Evolutionary conservation across 92 coral and sea anemone genomes (phyloP), one percentile per base, ranked within the genome.

Genomic region (Siderastrea radians): DNA sequence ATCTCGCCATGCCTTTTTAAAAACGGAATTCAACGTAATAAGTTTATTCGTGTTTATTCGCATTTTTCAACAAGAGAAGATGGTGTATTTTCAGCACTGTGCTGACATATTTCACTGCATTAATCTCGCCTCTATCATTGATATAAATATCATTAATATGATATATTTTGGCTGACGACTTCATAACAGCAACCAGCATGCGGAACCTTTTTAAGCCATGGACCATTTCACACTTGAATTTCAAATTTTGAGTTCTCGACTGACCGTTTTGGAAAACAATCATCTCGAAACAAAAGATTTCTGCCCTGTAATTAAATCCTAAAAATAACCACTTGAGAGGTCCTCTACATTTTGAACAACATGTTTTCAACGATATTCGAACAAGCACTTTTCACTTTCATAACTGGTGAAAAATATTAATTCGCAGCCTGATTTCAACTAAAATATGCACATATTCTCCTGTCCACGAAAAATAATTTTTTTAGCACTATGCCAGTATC

Each of bases 291-390:
- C 3, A 12, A 14, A 12, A 16, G 4, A 61, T 45, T 69, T 69
- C 69, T n/a, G 17, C 11, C 53, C 46, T 12, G 38, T 26, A 26
- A 26, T 58, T 19, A 57, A n/a, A 44, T 57, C 68, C 68, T 49
- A 17, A 3, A n/a, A 17, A 15, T n/a, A 38, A 3, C 14, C 16
- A 65, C 69, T 16, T n/a, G 16, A 47, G 46, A 43, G 57, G 57
- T 48, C 47, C 70, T 60, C 49, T 45, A 48, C 66, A 49, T 77
- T 61, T 59, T 10, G 46, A 48, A 61, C 70, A 6, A 44, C 15
- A 77, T 63, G 45, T n/a, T 76, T 77, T 77, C 81, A 61, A 47
- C 3, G 81, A 74, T 74, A 77, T 45, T 77, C 51, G 69, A n/a
- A 16, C 67, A 77, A 69, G 46, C 51, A 15, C 52, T 46, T 58